A percentile compares a stretch with the other conserved stretches of the same genome.
These are phyloP conservation scores for Chloroclysta siterata DNA, from an alignment of 2,888 invertebrate genomes.

Conservation along the genomic window DNA sequence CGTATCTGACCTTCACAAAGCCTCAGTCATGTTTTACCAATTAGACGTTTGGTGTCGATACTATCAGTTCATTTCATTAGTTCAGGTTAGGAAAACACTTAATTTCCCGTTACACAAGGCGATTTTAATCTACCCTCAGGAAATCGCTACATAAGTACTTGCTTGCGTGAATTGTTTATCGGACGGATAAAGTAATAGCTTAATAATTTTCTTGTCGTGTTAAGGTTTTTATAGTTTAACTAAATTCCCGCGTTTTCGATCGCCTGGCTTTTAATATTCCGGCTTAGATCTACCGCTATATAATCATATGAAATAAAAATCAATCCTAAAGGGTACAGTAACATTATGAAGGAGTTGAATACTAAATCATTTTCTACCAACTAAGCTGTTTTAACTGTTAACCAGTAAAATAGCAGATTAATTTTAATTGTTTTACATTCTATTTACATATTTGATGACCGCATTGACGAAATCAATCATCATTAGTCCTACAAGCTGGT, in stretches of 20 bases:
- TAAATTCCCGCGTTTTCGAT: too few species aligned
- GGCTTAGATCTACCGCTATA: too few species aligned
- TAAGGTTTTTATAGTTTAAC: conserved; percentile 10
- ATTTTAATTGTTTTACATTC: too few species aligned
- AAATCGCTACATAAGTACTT: conserved; percentile 41
- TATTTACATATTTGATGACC: not conserved
- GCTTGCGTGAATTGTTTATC: conserved; percentile 42
- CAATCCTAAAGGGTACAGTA: too few species aligned
- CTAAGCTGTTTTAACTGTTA: too few species aligned
- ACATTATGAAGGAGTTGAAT: too few species aligned
- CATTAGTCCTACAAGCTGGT: not conserved
- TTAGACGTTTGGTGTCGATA: conserved; percentile 26
- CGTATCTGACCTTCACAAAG: not conserved
- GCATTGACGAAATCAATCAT: not conserved
- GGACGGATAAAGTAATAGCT: conserved; percentile 36
- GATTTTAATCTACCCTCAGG: conserved; percentile 42
- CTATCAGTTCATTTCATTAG: conserved; percentile 35
- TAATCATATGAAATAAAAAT: too few species aligned
- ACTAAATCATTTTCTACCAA: too few species aligned
- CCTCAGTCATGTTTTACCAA: conserved; percentile 44
- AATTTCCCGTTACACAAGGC: conserved; percentile 43
- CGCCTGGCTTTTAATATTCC: too few species aligned
- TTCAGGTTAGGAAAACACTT: conserved; percentile 40
- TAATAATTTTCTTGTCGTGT: conserved; percentile 22
- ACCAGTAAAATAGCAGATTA: too few species aligned